phyloP scores from a whole-genome alignment of 2,888 invertebrate genomes.

The Matsumyia berberina region DNA sequence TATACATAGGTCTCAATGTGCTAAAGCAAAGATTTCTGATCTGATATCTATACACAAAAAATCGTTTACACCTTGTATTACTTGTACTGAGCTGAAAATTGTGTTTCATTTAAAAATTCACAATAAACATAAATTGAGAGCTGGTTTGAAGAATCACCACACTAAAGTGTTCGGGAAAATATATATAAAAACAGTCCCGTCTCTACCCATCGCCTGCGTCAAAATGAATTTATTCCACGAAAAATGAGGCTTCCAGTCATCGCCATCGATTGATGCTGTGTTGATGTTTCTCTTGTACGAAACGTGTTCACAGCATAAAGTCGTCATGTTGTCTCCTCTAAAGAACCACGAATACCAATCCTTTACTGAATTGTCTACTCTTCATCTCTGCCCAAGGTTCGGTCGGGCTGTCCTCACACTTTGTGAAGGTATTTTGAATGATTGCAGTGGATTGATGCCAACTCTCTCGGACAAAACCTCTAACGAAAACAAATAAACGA shows the following conservation, averaged over 20 bases:
- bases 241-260: neutral
- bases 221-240: neutral
- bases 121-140: no score
- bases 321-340: neutral
- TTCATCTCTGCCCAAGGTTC: neutral
- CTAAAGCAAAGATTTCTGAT: no score
- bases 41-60: no score
- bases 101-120: no score
- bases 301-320: slow-evolving; percentile 1
- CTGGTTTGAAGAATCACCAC: no score
- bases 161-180: no score
- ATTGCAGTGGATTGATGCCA: slow-evolving; percentile 19
- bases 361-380: slow-evolving; percentile 6
- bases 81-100: no score
- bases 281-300: slow-evolving; percentile 4
- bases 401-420: slow-evolving; percentile 17
- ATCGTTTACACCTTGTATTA: no score
- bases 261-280: neutral
- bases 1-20: no score
- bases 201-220: neutral
- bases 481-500: slow-evolving; percentile 13
- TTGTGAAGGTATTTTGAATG: slow-evolving; percentile 4
- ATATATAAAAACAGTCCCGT: no score
- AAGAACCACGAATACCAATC: neutral
- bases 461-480: neutral